Base-by-base conservation (phyloP, 2,113 vertebrate species). In the Proterorhinus semilunaris region DNA sequence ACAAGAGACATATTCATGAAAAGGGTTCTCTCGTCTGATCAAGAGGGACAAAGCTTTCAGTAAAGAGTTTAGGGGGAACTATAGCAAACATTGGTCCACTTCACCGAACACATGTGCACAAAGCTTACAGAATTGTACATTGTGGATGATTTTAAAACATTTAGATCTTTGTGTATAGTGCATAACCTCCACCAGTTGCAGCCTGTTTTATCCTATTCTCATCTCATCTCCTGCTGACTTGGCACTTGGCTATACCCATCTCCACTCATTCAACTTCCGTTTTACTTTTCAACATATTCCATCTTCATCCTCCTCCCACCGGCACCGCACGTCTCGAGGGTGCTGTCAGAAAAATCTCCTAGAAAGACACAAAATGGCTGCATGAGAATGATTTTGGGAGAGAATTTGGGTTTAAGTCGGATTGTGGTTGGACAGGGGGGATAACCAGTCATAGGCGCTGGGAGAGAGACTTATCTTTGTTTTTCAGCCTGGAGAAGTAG, bases 211-310 rank as follows among this genome's bases (percentile, higher is more conserved):
- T 66, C 53, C 36, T 65, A 49, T 72, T 72, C 65, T 63, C 64
- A n/a, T 54, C 62, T 80, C 68, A 53, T 71, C 80, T 69, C 43
- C 66, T 77, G 86, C 83, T 88, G 89, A 89, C 74, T 84, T 44
- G 52, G 81, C 82, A 88, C 59, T 76, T 61, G 43, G 43, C 71
- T 76, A 74, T 65, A 59, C 62, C 59, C 66, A 17, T 59, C 76
- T 74, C 69, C 15, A 54, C 71, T 66, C 67, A 62, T 69, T 73
- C 68, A 69, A 36, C 54, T 10, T 27, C 10, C 74, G 44, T 49
- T 15, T 72, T 67, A 45, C 21, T 73, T 78, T 59, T 71, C 17
- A 65, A 79, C 69, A 66, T 46, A 54, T 71, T 75, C 66, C 43
- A 49, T 68, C 54, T 66, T 52, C 42, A 47, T 49, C 65, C 49